Conservation (phyloP, 2,797 vertebrate genomes). For the Agapornis canus region DNA sequence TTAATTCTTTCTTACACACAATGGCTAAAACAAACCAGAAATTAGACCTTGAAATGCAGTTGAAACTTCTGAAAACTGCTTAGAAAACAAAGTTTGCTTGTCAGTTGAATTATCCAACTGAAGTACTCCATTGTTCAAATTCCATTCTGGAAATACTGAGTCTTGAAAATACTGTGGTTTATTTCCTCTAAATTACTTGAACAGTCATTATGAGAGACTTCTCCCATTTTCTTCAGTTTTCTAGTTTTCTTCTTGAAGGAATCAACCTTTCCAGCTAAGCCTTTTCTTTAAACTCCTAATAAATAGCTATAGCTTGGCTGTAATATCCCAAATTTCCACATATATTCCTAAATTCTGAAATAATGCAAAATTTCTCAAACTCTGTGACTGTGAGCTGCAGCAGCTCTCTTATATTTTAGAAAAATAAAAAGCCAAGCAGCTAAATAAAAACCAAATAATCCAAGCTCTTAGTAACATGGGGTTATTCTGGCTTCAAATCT, state of each 20-base stretch:
- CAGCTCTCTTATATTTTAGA: neutral
- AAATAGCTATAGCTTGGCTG: neutral
- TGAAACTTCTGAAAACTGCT: neutral
- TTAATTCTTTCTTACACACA: neutral
- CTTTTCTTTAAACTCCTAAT: neutral
- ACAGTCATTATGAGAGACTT: neutral
- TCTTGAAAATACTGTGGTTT: neutral
- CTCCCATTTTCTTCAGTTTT: neutral
- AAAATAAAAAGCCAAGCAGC: neutral
- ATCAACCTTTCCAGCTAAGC: neutral
- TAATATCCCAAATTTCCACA: neutral
- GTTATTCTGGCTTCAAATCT: neutral
- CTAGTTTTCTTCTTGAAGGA: neutral
- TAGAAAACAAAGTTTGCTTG: neutral
- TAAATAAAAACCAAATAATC: neutral
- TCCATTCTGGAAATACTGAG: neutral
- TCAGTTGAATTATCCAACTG: neutral
- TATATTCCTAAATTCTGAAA: neutral
- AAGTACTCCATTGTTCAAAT: neutral
- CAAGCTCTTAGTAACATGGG: neutral
- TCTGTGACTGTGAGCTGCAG: neutral
- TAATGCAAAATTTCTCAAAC: neutral
- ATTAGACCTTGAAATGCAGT: neutral
- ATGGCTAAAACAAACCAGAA: neutral
- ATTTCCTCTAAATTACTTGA: neutral